These are phyloP conservation scores for Scaptomyza cyrtandrae DNA, from an alignment of 2,888 invertebrate species.

Conservation along the genomic window DNA sequence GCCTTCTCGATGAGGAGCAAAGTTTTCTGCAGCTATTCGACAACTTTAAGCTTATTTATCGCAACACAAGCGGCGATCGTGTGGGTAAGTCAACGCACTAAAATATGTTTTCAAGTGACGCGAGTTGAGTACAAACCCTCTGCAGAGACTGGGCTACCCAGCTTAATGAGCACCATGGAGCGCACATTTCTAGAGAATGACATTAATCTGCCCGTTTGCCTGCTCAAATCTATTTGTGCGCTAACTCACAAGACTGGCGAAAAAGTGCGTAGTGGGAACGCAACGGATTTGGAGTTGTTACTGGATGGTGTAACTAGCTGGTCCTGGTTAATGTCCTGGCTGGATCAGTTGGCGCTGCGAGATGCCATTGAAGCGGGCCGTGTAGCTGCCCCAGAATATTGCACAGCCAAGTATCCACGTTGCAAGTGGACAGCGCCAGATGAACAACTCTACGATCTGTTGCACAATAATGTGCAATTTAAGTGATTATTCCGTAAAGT, in stretches of 20 bases:
- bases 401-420: constrained; percentile 84
- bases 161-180: constrained; percentile 85
- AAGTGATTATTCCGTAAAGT: constrained; percentile 33
- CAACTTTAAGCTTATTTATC: constrained; percentile 76
- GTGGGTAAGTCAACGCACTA: constrained; percentile 57
- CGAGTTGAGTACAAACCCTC: neutral
- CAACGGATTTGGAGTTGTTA: constrained; percentile 85
- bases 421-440: constrained; percentile 84
- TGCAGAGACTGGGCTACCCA: constrained; percentile 73
- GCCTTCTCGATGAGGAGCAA: constrained; percentile 32
- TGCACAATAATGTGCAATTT: constrained; percentile 69
- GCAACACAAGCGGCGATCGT: constrained; percentile 67
- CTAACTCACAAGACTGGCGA: constrained; percentile 84
- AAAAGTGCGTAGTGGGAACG: constrained; percentile 79
- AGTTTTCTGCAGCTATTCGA: constrained; percentile 57
- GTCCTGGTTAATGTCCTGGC: constrained; percentile 83
- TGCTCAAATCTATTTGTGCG: constrained; percentile 87
- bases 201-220: constrained; percentile 87
- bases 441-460: constrained; percentile 63
- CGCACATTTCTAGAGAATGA: constrained; percentile 86
- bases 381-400: constrained; percentile 63
- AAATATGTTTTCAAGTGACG: too few relatives aligned
- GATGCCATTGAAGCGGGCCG: constrained; percentile 86
- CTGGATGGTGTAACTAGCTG: constrained; percentile 85
- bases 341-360: constrained; percentile 85